These are phyloP conservation scores for Apistogramma diplotaenia DNA, from an alignment of 2,113 vertebrate genomes.

Conservation along the genomic window DNA sequence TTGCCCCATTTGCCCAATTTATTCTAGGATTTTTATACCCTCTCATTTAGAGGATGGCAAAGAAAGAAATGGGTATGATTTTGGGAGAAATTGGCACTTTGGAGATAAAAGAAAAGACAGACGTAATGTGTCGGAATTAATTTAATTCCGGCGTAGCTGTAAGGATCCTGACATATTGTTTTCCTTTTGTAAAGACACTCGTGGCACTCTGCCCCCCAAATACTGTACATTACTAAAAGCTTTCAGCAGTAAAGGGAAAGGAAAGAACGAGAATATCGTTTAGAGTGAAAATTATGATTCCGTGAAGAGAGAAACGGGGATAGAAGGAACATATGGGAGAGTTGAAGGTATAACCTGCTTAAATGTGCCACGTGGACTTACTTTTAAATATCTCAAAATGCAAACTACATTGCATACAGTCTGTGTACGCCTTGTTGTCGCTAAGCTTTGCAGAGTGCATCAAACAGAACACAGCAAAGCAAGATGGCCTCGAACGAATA, in stretches of 20 bases:
- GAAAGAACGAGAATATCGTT: conserved; percentile 21
- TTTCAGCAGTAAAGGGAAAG: conserved; percentile 18
- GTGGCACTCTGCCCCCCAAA: conserved; percentile 14
- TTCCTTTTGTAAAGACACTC: conserved; percentile 7
- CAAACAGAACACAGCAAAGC: conserved; percentile 46
- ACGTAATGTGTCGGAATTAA: conserved; percentile 33
- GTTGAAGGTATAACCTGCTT: not conserved
- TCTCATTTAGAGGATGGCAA: conserved; percentile 9
- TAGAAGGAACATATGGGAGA: not conserved
- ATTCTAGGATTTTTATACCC: conserved; percentile 43
- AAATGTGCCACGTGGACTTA: not conserved
- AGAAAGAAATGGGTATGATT: not conserved
- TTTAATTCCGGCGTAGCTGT: conserved; percentile 17
- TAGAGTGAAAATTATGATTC: conserved; percentile 11
- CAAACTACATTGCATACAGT: not conserved
- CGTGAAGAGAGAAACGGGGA: not conserved
- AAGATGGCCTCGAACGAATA: conserved; percentile 43
- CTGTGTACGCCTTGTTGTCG: not conserved
- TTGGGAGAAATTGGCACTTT: conserved; percentile 31
- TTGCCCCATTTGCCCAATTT: conserved; percentile 57
- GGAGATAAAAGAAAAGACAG: conserved; percentile 36
- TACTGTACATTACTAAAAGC: conserved; percentile 39
- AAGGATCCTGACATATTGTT: conserved; percentile 7
- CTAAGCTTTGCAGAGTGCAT: conserved; percentile 9
- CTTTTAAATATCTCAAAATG: not conserved